Evolutionary conservation across 2,888 invertebrate genomes (phyloP), one percentile per base, ranked within the genome.

Genomic region (Habrosyne pyritoides): DNA sequence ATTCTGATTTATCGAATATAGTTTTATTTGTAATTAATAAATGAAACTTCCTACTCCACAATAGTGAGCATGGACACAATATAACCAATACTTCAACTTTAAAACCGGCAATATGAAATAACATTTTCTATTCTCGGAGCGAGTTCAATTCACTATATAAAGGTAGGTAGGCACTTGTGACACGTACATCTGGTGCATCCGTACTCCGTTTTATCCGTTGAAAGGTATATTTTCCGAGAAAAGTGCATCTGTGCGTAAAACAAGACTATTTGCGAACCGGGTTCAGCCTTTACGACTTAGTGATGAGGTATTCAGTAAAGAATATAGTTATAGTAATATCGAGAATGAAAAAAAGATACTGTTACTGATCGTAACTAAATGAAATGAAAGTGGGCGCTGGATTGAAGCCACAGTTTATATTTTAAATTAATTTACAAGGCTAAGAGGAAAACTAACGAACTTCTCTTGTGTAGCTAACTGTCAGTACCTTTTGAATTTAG

Each of bases 181-280:
- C 53, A 30, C 24, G 48, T 47, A 47, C 53, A 54, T 50, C 28
- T 28, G 50, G 28, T 48, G 22, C 56, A 60, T 33, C 42, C 55
- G 26, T 51, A 30, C 21, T 47, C 46, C 26, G 18, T 53, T 50
- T 28, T 28, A 21, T 28, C 50, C 28, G 18, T 21, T 18, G 28
- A 22, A 50, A 50, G 30, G 14, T 30, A 50, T 55, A 61, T 57
- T 60, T 68, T 60, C 55, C 53, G 10, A 49, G 46, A 30, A 55
- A 24, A 59, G 58, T 61, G 63, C 66, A 68, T 56, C 63, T 67
- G 55, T 69, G 73, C 73, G 70, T 73, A 54, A 63, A 72, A 66
- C 63, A 58, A 60, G 62, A 53, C 55, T 42, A 48, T 21, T 47
- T 33, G 33, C 24, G 47, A 36, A 24, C 30, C 21, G 52, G 7